These are phyloP conservation scores for Cardiocondyla obscurior DNA, from an alignment of 1,140 invertebrate genomes.

Conservation along the genomic window DNA sequence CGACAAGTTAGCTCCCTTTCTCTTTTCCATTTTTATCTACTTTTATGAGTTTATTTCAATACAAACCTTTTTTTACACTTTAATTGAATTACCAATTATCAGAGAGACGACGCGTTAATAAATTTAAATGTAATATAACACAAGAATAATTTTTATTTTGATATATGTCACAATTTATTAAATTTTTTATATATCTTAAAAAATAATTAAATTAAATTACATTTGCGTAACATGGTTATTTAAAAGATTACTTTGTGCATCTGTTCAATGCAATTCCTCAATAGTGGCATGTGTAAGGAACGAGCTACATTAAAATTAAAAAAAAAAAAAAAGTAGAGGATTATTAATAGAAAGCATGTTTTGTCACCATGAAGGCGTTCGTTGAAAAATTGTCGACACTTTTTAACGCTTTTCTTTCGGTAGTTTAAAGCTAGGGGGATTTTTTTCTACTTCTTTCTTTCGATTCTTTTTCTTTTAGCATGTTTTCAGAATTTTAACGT, in stretches of 20 bases:
- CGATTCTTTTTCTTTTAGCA: background rate
- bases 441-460: constrained; percentile 16
- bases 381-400: constrained; percentile 69
- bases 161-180: constrained; percentile 2
- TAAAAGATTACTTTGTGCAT: background rate
- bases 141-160: background rate
- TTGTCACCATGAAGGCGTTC: constrained; percentile 55
- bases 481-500: constrained; percentile 58
- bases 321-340: constrained; percentile 1
- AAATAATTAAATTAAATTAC: background rate
- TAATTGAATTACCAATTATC: background rate
- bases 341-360: constrained; percentile 33
- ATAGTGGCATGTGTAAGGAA: background rate
- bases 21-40: background rate
- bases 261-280: background rate
- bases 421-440: constrained; percentile 58
- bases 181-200: background rate
- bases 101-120: background rate
- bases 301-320: background rate
- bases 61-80: background rate
- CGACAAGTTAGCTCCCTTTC: constrained; percentile 10
- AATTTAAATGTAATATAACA: background rate
- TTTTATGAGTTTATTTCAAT: background rate
- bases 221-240: too few species aligned
- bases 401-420: constrained; percentile 64